Conservation (phyloP, 2,888 invertebrate species). For the Philaethria dido region DNA sequence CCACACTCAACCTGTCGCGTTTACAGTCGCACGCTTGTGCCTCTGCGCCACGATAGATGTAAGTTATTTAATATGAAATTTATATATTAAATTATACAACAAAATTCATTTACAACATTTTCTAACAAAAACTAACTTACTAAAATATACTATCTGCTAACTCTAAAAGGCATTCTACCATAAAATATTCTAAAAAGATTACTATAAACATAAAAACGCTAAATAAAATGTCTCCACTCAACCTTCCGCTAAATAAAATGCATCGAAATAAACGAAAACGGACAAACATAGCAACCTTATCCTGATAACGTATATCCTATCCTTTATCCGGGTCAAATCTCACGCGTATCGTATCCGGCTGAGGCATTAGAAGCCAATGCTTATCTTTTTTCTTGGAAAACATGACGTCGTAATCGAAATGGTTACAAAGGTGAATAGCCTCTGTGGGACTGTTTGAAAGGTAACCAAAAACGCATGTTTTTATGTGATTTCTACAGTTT, state of each 20-base stretch:
- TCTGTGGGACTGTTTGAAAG: conserved; percentile 54
- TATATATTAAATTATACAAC: too few relatives aligned
- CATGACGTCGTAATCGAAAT: conserved; percentile 73
- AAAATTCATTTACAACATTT: too few relatives aligned
- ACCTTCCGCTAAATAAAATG: conserved; percentile 28
- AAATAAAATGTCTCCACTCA: not conserved
- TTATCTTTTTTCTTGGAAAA: conserved; percentile 67
- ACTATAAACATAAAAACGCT: not conserved
- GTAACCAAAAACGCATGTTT: conserved; percentile 16
- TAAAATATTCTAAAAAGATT: not conserved
- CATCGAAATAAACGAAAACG: conserved; percentile 42
- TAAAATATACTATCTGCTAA: not conserved
- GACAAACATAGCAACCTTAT: conserved; percentile 42
- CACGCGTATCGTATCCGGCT: conserved; percentile 57
- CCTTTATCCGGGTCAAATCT: conserved; percentile 45
- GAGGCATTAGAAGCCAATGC: conserved; percentile 66
- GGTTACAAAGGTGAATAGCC: conserved; percentile 62
- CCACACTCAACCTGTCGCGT: too few relatives aligned
- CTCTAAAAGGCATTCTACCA: not conserved
- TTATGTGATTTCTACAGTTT: not conserved
- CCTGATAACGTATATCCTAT: conserved; percentile 45
- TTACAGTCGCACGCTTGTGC: too few relatives aligned
- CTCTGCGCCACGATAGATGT: too few relatives aligned
- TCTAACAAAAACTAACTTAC: too few relatives aligned
- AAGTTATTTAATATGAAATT: too few relatives aligned